Base-by-base conservation (phyloP, 2,797 vertebrate species). In the Coregonus sp. region DNA sequence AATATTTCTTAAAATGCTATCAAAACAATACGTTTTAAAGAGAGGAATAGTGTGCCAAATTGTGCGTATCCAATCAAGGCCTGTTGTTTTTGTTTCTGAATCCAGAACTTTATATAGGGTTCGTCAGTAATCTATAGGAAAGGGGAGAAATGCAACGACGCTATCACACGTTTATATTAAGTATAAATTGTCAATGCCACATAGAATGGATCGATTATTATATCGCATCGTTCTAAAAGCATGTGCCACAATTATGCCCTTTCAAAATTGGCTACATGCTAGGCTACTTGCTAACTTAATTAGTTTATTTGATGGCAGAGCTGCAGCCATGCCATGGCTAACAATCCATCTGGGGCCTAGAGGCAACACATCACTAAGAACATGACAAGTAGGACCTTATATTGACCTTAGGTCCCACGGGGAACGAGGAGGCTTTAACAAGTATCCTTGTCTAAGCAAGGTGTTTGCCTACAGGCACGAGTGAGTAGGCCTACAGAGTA, bases 391-490 rank as follows among this genome's bases (percentile, higher is more conserved):
- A 59, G 18, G 18, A 59, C 56, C 56, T 59, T 59, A 20, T 59
- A 68, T 70, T 31, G 11, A 1, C 12, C 80, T 51, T 73, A 82
- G 40, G 31, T 77, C 70, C 76, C 76, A 20, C 50, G 66, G 35
- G 68, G 87, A 83, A 90, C 88, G 85, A 54, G 5, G 35, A 69
- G 85, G 86, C 82, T 47, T 47, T 47, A 47, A 59, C 5, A 20
- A n/a, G 56, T 86, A 29, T 37, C 9, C 78, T 31, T 85, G 89
- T 85, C 86, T 89, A 88, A 85, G 76, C 78, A 84, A 84, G 82
- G 86, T 92, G 86, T 92, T 91, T 91, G 88, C 84, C 82, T 84
- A 89, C 16, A 81, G 82, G 86, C 86, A 85, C 74, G 82, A 84
- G 75, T 92, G 89, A 91, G 90, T 89, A 91, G 85, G 73, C 78